Evolutionary conservation across 1,140 invertebrate genomes (phyloP), one percentile per base, ranked within the genome.

Genomic region (Cherax destructor): DNA sequence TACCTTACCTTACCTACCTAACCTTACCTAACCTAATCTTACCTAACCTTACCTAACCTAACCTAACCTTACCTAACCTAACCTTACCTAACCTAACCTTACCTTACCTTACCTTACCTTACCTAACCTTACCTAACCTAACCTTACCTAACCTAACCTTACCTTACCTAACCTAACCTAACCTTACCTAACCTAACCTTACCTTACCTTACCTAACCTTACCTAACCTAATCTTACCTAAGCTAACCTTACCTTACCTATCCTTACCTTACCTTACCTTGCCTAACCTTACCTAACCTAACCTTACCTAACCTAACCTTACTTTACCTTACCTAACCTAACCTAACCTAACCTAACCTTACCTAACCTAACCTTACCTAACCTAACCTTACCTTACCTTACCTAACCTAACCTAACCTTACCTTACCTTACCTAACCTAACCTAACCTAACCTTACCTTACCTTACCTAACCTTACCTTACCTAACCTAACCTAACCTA

Each of bases 361-460:
- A 80, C 78, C 78, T 80, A 2, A 49, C 78, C 30, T 80, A 13
- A 80, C 78, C 78, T 80, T 50, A 50, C 78, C 78, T 80, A 50
- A 80, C 78, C 78, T 80, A 50, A 50, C 47, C 30, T 80, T 13
- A 80, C 78, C 78, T 80, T 52, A 80, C 78, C 78, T 80, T 50
- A 80, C 78, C 78, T 80, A 16, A 50, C 78, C 78, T 80, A 4
- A 50, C 78, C 30, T 80, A 21, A 80, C 78, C 78, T 80, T 13
- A 80, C 78, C 78, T 80, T 49, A 80, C 78, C 78, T 80, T 50
- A 80, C 78, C 78, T 80, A 50, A 50, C 78, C 47, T 80, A 50
- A 50, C 47, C 78, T 80, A 50, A 80, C 47, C 78, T 80, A 50
- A 50, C 78, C 78, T 80, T 80, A 16, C 47, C 78, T 80, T 80